A percentile compares a stretch with the other conserved stretches of the same genome.
These are phyloP conservation scores for Actenoides lindsayi DNA, from an alignment of 2,113 vertebrate genomes.

Conservation along the genomic window DNA sequence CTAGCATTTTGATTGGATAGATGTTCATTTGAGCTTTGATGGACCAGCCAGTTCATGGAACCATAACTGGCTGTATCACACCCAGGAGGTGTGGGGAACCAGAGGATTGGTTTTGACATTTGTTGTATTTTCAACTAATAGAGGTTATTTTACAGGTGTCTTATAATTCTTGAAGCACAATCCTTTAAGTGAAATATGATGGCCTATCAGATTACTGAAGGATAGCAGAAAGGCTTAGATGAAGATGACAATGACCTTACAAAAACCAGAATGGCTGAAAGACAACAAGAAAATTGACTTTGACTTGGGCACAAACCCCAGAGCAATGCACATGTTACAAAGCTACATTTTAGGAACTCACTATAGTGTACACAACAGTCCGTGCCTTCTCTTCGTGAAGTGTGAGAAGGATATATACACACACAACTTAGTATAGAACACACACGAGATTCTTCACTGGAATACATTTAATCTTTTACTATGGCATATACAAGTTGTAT, in stretches of 20 bases:
- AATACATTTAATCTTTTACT: background rate
- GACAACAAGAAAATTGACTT: background rate
- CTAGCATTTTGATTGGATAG: background rate
- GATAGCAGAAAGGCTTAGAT: background rate
- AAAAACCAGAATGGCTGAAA: background rate
- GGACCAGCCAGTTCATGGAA: background rate
- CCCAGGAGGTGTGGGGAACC: background rate
- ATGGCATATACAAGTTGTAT: background rate
- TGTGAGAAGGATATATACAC: background rate
- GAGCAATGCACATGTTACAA: accelerated
- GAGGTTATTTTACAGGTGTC: background rate
- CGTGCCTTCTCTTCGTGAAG: background rate
- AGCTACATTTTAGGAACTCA: background rate
- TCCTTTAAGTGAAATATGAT: background rate
- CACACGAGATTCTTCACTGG: background rate
- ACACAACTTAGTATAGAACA: background rate
- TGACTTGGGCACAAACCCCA: background rate
- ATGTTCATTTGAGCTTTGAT: background rate
- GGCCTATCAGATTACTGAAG: background rate
- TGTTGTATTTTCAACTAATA: background rate
- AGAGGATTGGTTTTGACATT: background rate
- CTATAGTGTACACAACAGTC: accelerated
- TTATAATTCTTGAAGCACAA: background rate
- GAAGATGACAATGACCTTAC: background rate
- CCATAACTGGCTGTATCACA: background rate